Percentiles rank a stretch among this genome's conserved stretches.
Evolutionary conservation across 2,113 vertebrate species (phyloP).

Genomic region (Echinops telfairi): DNA sequence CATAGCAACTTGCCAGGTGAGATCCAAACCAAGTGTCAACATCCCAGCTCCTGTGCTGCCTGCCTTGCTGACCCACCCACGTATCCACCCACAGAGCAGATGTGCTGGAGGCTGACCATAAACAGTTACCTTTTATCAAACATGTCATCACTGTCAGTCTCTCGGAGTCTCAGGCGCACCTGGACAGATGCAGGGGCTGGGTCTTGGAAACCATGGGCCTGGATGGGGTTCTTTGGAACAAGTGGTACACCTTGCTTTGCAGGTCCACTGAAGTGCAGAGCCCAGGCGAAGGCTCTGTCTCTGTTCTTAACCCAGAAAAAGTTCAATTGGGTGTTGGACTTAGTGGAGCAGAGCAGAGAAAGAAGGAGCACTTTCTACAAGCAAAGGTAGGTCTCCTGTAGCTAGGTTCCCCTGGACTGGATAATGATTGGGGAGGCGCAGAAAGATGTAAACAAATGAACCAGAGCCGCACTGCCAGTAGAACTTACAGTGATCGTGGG

Average conservation of each 20-base stretch:
- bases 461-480: accelerated
- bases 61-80: background rate
- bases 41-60: background rate
- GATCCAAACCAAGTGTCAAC: background rate
- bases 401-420: background rate
- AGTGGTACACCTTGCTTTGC: background rate
- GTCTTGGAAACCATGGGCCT: background rate
- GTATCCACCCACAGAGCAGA: background rate
- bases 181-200: background rate
- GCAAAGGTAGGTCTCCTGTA: background rate
- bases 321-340: background rate
- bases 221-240: background rate
- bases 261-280: background rate
- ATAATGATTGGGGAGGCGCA: background rate
- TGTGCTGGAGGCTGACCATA: constrained; percentile 57
- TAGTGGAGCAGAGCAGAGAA: background rate
- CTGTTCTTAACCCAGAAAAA: background rate
- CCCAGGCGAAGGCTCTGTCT: background rate
- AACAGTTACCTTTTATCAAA: constrained; percentile 74
- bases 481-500: background rate
- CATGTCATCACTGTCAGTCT: constrained; percentile 59
- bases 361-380: background rate
- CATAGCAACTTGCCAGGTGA: background rate
- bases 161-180: background rate
- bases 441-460: background rate